Percentiles rank a stretch among this genome's conserved stretches.
Conservation (phyloP, 2,888 invertebrate species). For the Synanthedon formicaeformis region DNA sequence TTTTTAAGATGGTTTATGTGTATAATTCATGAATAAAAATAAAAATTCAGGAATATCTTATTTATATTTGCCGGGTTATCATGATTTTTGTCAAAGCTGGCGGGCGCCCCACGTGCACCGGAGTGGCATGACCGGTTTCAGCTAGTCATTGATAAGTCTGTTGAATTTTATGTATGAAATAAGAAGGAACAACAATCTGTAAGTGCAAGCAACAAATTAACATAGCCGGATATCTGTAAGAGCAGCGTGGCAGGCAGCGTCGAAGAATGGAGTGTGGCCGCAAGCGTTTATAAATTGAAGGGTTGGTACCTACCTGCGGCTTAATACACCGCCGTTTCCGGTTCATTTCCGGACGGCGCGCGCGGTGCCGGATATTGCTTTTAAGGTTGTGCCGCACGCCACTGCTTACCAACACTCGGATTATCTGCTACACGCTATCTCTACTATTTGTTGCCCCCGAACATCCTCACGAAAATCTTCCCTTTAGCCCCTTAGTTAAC, state of each 20-base stretch:
- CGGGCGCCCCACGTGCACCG: no score
- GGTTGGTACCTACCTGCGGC: constrained; percentile 69
- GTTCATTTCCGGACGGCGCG: constrained; percentile 70
- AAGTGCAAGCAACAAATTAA: constrained; percentile 56
- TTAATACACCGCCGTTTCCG: constrained; percentile 72
- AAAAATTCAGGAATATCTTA: no score
- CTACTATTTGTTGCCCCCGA: constrained; percentile 6
- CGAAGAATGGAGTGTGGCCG: constrained; percentile 45
- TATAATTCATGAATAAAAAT: no score
- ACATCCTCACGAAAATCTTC: neutral
- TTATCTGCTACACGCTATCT: constrained; percentile 10
- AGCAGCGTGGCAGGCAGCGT: constrained; percentile 27
- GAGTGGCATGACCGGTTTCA: no score
- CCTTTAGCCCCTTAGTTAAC: neutral
- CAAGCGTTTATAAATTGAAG: constrained; percentile 70
- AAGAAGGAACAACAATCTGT: neutral
- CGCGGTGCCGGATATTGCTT: constrained; percentile 71
- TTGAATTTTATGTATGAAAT: no score
- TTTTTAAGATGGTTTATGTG: no score
- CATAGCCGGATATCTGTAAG: constrained; percentile 43
- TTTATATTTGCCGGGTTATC: no score
- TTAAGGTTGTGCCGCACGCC: constrained; percentile 67
- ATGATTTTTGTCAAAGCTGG: no score
- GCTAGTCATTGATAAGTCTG: no score
- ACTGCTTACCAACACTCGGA: constrained; percentile 14